A percentile compares a stretch with the other conserved stretches of the same genome.
Evolutionary conservation across 30 jellyfish, hydroid and myxozoan genomes (phyloP).

Genomic region (Hydractinia symbiolongicarpus): DNA sequence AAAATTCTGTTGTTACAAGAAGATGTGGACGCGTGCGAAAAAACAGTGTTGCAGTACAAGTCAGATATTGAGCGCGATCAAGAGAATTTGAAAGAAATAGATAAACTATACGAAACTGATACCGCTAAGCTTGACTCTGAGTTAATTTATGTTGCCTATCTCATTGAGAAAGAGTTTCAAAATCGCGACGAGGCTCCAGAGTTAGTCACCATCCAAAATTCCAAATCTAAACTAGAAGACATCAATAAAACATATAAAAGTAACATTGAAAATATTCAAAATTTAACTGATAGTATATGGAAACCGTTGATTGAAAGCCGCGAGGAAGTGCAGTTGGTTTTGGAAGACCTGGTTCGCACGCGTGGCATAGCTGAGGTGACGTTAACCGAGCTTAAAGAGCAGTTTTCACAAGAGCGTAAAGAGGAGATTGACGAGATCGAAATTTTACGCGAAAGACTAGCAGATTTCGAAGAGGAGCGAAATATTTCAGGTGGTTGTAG

Average conservation of each 20-base stretch:
- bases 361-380: constrained; percentile 92
- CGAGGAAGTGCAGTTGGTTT: constrained; percentile 75
- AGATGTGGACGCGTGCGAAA: constrained; percentile 84
- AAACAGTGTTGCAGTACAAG: constrained; percentile 59
- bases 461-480: constrained; percentile 73
- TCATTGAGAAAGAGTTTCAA: constrained; percentile 72
- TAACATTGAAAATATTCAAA: constrained; percentile 50
- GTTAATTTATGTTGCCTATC: constrained; percentile 67
- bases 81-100: constrained; percentile 58
- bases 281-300: constrained; percentile 40
- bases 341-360: constrained; percentile 84
- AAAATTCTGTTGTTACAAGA: constrained; percentile 64
- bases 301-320: constrained; percentile 69
- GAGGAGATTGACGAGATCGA: constrained; percentile 65
- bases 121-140: constrained; percentile 85
- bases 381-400: constrained; percentile 64
- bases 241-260: constrained; percentile 51
- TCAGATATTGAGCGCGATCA: constrained; percentile 46
- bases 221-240: constrained; percentile 63
- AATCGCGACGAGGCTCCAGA: constrained; percentile 38
- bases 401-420: constrained; percentile 60
- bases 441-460: constrained; percentile 57
- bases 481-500: constrained; percentile 30
- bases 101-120: constrained; percentile 59
- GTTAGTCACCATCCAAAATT: constrained; percentile 28